A percentile compares a stretch with the other conserved stretches of the same genome.
Evolutionary conservation across 2,113 vertebrate genomes (phyloP).

Genomic region (Nerophis ophidion): DNA sequence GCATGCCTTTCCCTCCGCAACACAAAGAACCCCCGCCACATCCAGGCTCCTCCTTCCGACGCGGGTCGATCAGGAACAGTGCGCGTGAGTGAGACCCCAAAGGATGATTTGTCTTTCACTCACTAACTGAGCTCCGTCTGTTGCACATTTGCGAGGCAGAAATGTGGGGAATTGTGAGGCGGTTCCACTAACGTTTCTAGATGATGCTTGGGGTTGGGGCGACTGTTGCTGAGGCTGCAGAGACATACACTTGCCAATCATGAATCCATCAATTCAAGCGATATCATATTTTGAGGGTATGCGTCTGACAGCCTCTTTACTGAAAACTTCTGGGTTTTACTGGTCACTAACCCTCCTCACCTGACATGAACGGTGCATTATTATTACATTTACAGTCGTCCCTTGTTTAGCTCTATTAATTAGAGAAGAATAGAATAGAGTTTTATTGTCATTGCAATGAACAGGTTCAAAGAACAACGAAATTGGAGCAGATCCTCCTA

Average conservation of each 20-base stretch:
- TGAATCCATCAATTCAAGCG: neutral
- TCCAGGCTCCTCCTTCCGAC: constrained; percentile 44
- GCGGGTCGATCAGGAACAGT: constrained; percentile 56
- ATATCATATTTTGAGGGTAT: constrained; percentile 20
- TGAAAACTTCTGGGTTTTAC: constrained; percentile 28
- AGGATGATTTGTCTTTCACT: constrained; percentile 12
- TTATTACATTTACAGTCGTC: too few species aligned
- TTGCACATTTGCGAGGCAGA: constrained; percentile 11
- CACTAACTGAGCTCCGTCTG: constrained; percentile 9
- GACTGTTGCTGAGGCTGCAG: constrained; percentile 10
- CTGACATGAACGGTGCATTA: too few species aligned
- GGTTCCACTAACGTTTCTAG: constrained; percentile 24
- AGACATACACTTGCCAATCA: neutral
- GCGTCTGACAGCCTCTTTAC: constrained; percentile 19
- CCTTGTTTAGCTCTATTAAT: too few species aligned
- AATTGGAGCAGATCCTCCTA: too few species aligned
- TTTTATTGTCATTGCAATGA: too few species aligned
- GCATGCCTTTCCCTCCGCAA: constrained; percentile 37
- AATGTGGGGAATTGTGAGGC: neutral
- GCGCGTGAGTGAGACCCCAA: constrained; percentile 58
- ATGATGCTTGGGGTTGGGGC: constrained; percentile 13
- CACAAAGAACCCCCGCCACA: constrained; percentile 37
- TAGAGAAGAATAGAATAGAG: too few species aligned
- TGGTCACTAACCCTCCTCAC: too few species aligned
- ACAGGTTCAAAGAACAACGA: too few species aligned